phyloP scores from a whole-genome alignment of 2,888 invertebrate genomes.

The Erynnis tages region DNA sequence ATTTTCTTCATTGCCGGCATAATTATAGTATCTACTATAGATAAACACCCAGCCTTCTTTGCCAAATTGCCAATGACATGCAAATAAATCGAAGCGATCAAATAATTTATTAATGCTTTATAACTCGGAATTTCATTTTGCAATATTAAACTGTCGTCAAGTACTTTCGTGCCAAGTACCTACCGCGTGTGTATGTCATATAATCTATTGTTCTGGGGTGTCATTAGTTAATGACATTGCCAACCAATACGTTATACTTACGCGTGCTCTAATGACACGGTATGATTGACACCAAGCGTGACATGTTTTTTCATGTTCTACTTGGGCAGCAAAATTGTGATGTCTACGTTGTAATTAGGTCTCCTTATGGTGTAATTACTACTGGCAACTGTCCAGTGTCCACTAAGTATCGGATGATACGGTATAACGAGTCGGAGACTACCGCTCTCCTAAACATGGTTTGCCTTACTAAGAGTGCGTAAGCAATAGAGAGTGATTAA shows the following conservation, averaged over 20 bases:
- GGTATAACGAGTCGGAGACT: conserved; percentile 35
- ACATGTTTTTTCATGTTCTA: conserved; percentile 47
- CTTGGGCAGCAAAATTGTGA: conserved; percentile 50
- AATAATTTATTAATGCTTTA: too few relatives aligned
- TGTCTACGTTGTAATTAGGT: conserved; percentile 49
- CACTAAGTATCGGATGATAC: conserved; percentile 44
- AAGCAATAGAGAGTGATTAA: too few relatives aligned
- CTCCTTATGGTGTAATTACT: conserved; percentile 29
- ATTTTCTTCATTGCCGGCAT: too few relatives aligned
- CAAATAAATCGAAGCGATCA: too few relatives aligned
- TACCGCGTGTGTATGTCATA: background rate
- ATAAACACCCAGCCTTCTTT: too few relatives aligned
- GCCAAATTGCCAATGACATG: too few relatives aligned
- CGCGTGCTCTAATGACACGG: conserved; percentile 33
- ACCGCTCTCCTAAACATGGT: conserved; percentile 2
- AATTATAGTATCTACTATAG: too few relatives aligned
- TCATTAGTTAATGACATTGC: conserved; percentile 22
- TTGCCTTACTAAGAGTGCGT: too few relatives aligned
- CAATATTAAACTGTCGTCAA: background rate
- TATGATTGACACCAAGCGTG: conserved; percentile 24
- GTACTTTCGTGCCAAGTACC: background rate
- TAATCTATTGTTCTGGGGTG: conserved; percentile 1
- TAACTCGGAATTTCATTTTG: too few relatives aligned
- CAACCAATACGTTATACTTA: conserved; percentile 15
- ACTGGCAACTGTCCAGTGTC: conserved; percentile 29